Evolutionary conservation across 1,140 invertebrate species (phyloP).

Genomic region (Lucilia cuprina): DNA sequence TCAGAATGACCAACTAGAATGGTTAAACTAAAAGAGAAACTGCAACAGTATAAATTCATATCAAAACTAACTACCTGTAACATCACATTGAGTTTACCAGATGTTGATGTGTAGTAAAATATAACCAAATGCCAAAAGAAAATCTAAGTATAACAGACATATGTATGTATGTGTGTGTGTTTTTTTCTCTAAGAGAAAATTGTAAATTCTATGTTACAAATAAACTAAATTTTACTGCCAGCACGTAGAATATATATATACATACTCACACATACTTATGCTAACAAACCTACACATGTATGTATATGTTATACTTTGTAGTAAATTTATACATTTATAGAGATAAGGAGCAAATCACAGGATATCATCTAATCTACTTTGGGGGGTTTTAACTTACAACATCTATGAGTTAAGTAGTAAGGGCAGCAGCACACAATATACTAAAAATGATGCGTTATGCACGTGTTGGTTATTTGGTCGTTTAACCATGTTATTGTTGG

Average conservation of each 20-base stretch:
- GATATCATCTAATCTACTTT: slow-evolving; percentile 15
- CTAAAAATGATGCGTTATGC: slow-evolving; percentile 8
- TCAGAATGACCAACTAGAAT: neutral
- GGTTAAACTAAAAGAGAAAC: too few relatives aligned
- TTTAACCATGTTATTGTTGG: slow-evolving; percentile 17
- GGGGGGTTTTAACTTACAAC: neutral
- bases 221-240: slow-evolving; percentile 15
- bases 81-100: neutral
- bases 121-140: too few relatives aligned
- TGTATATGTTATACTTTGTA: neutral
- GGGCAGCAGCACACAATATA: neutral
- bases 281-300: neutral
- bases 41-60: neutral
- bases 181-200: neutral
- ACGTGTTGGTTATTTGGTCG: slow-evolving; percentile 24
- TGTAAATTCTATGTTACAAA: neutral
- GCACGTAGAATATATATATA: neutral
- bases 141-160: neutral
- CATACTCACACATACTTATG: neutral
- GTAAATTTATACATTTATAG: neutral
- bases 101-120: neutral
- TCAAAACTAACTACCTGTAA: neutral
- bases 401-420: neutral
- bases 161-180: neutral
- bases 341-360: neutral